A percentile compares a stretch with the other conserved stretches of the same genome.
phyloP scores from a whole-genome alignment of 2,797 vertebrate genomes.

The Picus viridis region DNA sequence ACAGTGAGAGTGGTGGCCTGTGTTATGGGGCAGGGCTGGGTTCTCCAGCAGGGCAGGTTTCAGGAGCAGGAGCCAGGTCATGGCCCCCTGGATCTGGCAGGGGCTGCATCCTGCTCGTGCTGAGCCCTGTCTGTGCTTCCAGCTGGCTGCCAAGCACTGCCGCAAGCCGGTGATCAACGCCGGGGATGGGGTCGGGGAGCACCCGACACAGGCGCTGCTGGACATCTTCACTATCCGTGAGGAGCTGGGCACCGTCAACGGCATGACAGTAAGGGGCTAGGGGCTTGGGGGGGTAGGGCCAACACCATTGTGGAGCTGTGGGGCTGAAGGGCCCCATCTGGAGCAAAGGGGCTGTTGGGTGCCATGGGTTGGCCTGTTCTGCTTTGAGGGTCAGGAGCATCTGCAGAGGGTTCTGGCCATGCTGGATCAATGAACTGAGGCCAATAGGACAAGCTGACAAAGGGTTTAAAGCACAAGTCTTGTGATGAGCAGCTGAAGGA shows the following conservation, averaged over 20 bases:
- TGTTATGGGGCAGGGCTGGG: rapidly evolving
- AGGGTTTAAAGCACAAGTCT: background rate
- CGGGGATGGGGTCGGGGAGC: constrained; percentile 94
- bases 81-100: background rate
- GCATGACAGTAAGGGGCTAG: constrained; percentile 89
- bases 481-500: background rate
- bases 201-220: constrained; percentile 94
- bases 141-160: constrained; percentile 91
- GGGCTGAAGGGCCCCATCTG: rapidly evolving
- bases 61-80: background rate
- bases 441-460: background rate
- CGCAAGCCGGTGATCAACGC: constrained; percentile 95
- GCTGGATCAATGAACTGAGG: background rate
- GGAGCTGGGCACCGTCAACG: constrained; percentile 96
- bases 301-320: rapidly evolving
- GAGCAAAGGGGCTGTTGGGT: rapidly evolving
- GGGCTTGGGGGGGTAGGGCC: rapidly evolving
- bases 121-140: background rate
- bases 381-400: background rate
- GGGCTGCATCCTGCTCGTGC: rapidly evolving
- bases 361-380: rapidly evolving
- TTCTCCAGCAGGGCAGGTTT: background rate
- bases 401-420: background rate
- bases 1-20: rapidly evolving
- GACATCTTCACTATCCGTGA: constrained; percentile 98